These are phyloP conservation scores for Coracopsis vasa DNA, from an alignment of 2,113 vertebrate species.

Conservation along the genomic window DNA sequence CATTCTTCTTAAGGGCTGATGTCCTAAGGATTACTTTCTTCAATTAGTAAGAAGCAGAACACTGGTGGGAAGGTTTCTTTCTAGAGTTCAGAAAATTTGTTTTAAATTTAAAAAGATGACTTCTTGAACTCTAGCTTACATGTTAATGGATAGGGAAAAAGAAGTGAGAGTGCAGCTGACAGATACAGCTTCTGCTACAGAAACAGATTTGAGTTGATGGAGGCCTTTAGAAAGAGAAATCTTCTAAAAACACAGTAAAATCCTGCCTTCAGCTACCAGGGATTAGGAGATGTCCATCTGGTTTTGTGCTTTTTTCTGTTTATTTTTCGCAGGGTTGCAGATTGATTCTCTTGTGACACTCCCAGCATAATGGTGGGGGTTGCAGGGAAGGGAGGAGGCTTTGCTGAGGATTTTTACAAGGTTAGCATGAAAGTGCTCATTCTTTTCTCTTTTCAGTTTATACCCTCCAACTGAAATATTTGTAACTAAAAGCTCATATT, in stretches of 20 bases:
- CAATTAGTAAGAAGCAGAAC: slow-evolving; percentile 36
- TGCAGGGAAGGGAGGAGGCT: background rate
- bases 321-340: slow-evolving; percentile 14
- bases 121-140: background rate
- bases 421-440: background rate
- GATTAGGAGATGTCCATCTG: slow-evolving; percentile 64
- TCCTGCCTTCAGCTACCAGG: background rate
- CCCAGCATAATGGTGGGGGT: background rate
- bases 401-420: background rate
- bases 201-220: background rate
- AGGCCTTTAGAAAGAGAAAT: slow-evolving; percentile 10
- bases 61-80: background rate
- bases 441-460: background rate
- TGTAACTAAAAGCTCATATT: background rate
- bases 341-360: background rate
- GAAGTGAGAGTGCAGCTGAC: background rate
- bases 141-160: background rate
- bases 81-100: background rate
- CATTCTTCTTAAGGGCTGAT: slow-evolving; percentile 3
- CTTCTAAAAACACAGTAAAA: slow-evolving; percentile 43
- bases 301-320: slow-evolving; percentile 61
- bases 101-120: background rate
- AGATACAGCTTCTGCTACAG: background rate
- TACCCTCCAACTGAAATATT: background rate
- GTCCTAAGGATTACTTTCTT: slow-evolving; percentile 31